Evolutionary conservation across 2,797 vertebrate genomes (phyloP).

Genomic region (Peromyscus melanophrys): DNA sequence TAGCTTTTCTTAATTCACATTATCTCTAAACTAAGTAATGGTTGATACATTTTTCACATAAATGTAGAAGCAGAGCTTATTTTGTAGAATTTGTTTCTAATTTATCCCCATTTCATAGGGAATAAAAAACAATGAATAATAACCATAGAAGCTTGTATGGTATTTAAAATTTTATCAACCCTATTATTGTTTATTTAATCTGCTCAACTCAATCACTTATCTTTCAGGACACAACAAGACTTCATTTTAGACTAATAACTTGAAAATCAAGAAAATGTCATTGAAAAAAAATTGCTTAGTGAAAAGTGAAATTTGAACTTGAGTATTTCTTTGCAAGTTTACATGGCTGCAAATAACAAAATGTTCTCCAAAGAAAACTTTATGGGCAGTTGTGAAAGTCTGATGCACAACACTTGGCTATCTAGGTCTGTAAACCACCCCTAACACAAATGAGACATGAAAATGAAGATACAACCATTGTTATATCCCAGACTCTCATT

Average conservation of each 20-base stretch:
- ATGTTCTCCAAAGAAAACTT: not conserved
- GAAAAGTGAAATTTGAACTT: not conserved
- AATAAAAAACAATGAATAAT: not conserved
- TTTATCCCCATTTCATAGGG: not conserved
- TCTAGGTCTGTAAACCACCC: not conserved
- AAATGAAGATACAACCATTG: not conserved
- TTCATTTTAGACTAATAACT: slow-evolving; percentile 32
- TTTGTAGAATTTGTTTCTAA: slow-evolving; percentile 46
- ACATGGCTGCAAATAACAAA: not conserved
- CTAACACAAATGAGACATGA: not conserved
- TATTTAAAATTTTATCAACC: slow-evolving; percentile 45
- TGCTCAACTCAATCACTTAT: not conserved
- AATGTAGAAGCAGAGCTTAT: not conserved
- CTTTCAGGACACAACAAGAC: not conserved
- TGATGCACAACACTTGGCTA: not conserved
- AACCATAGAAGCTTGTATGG: not conserved
- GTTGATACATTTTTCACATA: slow-evolving; percentile 21
- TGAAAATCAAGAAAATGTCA: slow-evolving; percentile 6
- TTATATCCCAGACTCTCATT: not conserved
- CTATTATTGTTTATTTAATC: not conserved
- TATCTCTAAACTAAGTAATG: not conserved
- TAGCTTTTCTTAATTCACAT: slow-evolving; percentile 27
- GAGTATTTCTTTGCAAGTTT: not conserved
- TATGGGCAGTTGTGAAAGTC: not conserved
- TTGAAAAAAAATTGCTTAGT: not conserved